These are phyloP conservation scores for Lycocerus yunnanus DNA, from an alignment of 2,888 invertebrate species.

Conservation along the genomic window DNA sequence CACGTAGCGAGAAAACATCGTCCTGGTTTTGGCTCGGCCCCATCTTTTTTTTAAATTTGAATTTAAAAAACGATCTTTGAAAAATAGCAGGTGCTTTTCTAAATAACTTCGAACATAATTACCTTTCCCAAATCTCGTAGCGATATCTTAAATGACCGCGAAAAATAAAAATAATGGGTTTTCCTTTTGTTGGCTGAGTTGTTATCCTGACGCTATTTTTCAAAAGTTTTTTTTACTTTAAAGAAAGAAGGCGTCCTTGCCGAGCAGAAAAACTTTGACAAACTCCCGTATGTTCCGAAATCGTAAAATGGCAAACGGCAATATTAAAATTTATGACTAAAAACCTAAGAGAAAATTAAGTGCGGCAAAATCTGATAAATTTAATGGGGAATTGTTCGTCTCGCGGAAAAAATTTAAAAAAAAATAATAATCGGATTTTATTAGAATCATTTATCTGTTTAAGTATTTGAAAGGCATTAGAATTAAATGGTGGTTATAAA, in stretches of 20 bases:
- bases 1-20: constrained; percentile 4
- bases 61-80: too few species aligned
- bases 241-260: too few species aligned
- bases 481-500: neutral
- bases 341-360: neutral
- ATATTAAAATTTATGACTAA: neutral
- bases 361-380: neutral
- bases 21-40: too few species aligned
- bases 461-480: neutral
- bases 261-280: neutral
- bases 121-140: too few species aligned
- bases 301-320: neutral
- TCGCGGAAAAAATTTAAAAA: neutral
- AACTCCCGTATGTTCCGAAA: neutral
- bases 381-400: neutral
- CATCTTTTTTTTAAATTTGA: too few species aligned
- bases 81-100: too few species aligned
- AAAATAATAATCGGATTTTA: neutral
- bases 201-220: too few species aligned
- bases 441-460: neutral
- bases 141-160: too few species aligned
- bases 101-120: too few species aligned
- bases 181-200: too few species aligned
- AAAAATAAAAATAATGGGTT: too few species aligned
- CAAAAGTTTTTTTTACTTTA: too few species aligned